phyloP scores from a whole-genome alignment of 2,888 invertebrate species.

The Argyra leucocephala region DNA sequence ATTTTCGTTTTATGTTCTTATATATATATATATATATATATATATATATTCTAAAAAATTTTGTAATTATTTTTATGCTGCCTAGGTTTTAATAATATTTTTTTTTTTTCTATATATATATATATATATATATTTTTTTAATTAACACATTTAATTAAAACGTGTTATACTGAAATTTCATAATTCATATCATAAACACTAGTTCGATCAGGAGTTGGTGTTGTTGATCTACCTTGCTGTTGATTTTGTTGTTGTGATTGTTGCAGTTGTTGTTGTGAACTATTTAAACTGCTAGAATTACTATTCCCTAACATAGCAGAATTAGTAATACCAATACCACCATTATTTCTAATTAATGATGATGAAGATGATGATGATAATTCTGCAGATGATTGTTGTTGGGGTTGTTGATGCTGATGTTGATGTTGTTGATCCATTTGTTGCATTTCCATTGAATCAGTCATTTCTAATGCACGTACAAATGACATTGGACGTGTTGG shows the following conservation, averaged over 20 bases:
- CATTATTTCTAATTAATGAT: conserved; percentile 9
- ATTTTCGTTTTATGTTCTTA: too few species aligned
- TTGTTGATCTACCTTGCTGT: conserved; percentile 42
- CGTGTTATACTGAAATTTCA: conserved; percentile 80
- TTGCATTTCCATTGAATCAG: conserved; percentile 77
- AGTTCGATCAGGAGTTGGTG: conserved; percentile 69
- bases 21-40: too few species aligned
- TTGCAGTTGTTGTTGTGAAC: conserved; percentile 19
- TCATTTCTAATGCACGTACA: conserved; percentile 80
- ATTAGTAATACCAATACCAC: conserved; percentile 15
- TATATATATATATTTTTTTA: background rate
- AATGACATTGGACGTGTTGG: conserved; percentile 71
- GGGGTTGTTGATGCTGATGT: conserved; percentile 29
- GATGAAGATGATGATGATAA: conserved; percentile 19
- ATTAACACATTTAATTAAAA: conserved; percentile 1
- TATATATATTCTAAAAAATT: too few species aligned
- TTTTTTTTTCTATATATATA: background rate
- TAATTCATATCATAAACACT: conserved; percentile 92
- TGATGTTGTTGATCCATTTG: conserved; percentile 41
- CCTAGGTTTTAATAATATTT: background rate
- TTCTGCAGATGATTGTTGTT: conserved; percentile 28
- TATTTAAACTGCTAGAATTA: conserved; percentile 15
- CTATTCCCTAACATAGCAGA: conserved; percentile 21
- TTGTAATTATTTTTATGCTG: background rate
- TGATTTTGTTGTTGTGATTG: conserved; percentile 23